phyloP scores from a whole-genome alignment of 2,888 invertebrate genomes.

The Himalopsyche japonica region DNA sequence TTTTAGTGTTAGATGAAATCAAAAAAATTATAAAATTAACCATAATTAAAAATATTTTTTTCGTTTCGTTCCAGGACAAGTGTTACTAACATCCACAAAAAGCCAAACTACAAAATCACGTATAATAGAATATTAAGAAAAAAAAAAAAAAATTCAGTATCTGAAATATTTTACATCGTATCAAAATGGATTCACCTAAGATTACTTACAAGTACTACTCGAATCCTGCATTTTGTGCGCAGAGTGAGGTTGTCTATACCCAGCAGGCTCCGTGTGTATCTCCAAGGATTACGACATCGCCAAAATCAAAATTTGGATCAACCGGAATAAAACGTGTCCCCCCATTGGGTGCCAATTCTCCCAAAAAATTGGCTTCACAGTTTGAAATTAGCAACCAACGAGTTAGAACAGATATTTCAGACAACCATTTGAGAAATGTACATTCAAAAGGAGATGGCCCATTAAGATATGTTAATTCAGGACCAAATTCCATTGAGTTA shows the following conservation, averaged over 20 bases:
- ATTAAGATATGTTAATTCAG: slow-evolving; percentile 43
- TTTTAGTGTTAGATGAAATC: no score
- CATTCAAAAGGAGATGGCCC: slow-evolving; percentile 45
- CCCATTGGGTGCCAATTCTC: slow-evolving; percentile 56
- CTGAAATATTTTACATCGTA: neutral
- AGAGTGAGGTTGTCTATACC: slow-evolving; percentile 67
- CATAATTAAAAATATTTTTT: no score
- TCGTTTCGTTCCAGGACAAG: no score
- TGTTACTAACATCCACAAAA: no score
- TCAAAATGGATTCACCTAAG: slow-evolving; percentile 56
- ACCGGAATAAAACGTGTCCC: slow-evolving; percentile 51
- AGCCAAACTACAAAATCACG: no score
- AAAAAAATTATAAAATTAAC: no score
- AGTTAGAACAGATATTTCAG: slow-evolving; percentile 56
- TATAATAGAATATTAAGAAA: no score
- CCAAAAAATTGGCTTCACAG: slow-evolving; percentile 47
- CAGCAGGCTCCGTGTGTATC: slow-evolving; percentile 52
- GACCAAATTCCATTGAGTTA: slow-evolving; percentile 49
- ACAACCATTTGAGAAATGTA: slow-evolving; percentile 54
- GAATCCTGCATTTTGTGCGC: slow-evolving; percentile 79
- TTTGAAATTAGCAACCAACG: slow-evolving; percentile 49
- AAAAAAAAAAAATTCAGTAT: no score
- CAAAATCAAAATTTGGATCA: slow-evolving; percentile 42
- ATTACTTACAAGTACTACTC: slow-evolving; percentile 70
- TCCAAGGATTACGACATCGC: slow-evolving; percentile 46